Conservation (phyloP, 2,888 invertebrate species). For the Glaucopsyche alexis region DNA sequence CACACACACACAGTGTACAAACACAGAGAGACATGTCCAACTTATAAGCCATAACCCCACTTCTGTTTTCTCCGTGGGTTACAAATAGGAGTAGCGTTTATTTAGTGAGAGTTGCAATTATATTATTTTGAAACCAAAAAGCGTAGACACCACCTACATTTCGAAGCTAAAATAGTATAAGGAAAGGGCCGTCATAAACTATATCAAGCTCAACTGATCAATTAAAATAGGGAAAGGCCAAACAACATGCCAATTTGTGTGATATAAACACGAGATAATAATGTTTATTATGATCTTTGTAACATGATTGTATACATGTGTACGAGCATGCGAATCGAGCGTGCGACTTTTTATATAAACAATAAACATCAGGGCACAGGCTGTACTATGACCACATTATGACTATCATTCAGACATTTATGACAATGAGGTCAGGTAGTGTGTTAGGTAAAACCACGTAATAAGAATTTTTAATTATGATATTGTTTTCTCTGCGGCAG, state of each 20-base stretch:
- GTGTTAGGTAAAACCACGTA: too few relatives aligned
- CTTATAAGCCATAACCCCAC: too few relatives aligned
- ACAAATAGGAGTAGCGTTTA: too few relatives aligned
- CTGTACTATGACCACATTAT: neutral
- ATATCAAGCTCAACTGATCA: constrained; percentile 26
- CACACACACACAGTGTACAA: too few relatives aligned
- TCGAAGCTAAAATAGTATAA: constrained; percentile 13
- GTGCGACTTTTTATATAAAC: constrained; percentile 17
- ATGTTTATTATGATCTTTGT: constrained; percentile 38
- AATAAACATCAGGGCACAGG: neutral
- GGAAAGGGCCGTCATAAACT: neutral
- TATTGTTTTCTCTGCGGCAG: too few relatives aligned
- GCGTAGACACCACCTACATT: neutral
- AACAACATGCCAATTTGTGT: constrained; percentile 33
- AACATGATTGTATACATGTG: constrained; percentile 28
- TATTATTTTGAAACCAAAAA: neutral
- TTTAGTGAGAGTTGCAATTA: too few relatives aligned
- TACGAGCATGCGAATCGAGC: constrained; percentile 21
- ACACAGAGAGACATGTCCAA: too few relatives aligned
- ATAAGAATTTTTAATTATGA: too few relatives aligned
- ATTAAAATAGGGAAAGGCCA: constrained; percentile 35
- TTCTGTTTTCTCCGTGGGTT: too few relatives aligned
- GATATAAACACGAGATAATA: constrained; percentile 36
- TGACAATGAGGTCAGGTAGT: too few relatives aligned
- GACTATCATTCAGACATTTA: neutral